Evolutionary conservation across 1,140 invertebrate species (phyloP).

Genomic region (Diorhabda sublineata): DNA sequence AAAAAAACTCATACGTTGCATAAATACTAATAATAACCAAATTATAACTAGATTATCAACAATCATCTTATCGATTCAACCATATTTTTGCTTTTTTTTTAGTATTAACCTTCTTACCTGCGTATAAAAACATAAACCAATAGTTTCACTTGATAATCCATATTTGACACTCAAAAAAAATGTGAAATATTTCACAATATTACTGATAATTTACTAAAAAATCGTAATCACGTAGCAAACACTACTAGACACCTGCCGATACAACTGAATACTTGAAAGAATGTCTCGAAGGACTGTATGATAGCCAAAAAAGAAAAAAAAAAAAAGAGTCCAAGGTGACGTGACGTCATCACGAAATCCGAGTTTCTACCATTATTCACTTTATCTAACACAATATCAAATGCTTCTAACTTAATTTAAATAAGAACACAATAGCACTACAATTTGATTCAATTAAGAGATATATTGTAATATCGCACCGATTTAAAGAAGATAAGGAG

Average conservation of each 20-base stretch:
- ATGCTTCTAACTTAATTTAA: neutral
- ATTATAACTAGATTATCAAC: no score
- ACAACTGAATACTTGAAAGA: constrained; percentile 9
- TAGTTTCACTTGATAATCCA: no score
- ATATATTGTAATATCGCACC: neutral
- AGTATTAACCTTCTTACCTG: no score
- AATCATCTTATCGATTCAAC: no score
- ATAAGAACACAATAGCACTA: neutral
- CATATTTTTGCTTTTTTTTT: no score
- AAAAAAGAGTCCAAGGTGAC: constrained; percentile 14
- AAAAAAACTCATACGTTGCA: no score
- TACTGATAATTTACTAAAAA: neutral
- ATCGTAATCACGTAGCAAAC: neutral
- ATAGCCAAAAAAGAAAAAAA: constrained; percentile 1
- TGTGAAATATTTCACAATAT: constrained; percentile 7
- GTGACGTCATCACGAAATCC: constrained; percentile 14
- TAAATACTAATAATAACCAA: no score
- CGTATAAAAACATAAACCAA: no score
- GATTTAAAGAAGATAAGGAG: no score
- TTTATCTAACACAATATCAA: neutral
- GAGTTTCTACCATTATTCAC: constrained; percentile 2
- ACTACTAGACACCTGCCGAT: constrained; percentile 7
- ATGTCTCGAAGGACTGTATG: neutral
- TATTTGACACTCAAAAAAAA: no score
- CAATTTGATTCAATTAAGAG: constrained; percentile 3